These are phyloP conservation scores for Bambusicola thoracicus DNA, from an alignment of 2,113 vertebrate genomes.

Conservation along the genomic window DNA sequence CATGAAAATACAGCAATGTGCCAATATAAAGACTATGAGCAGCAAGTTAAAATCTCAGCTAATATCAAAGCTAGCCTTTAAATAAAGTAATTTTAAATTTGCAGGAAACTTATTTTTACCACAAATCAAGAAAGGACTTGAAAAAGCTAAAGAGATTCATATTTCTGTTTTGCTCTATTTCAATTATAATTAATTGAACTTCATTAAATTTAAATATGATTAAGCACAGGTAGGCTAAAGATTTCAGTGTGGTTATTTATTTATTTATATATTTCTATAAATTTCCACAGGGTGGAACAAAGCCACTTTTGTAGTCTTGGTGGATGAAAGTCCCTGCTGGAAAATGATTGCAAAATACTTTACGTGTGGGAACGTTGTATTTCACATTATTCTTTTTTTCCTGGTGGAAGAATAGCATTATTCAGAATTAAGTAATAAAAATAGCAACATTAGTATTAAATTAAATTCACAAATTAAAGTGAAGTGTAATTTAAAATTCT, in stretches of 20 bases:
- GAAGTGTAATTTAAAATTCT: neutral
- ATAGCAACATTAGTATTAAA: neutral
- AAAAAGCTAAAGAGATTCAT: neutral
- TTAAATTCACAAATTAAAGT: neutral
- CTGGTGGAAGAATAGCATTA: neutral
- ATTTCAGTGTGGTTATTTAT: neutral
- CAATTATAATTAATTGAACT: neutral
- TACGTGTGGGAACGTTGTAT: neutral
- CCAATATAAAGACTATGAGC: accelerated
- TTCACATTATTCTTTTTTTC: neutral
- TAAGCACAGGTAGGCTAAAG: neutral
- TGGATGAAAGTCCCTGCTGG: neutral
- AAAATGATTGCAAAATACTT: neutral
- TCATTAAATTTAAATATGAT: neutral
- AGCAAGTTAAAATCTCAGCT: neutral
- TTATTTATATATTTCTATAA: neutral
- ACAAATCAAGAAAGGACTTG: neutral
- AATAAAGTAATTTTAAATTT: neutral
- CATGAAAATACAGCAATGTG: neutral
- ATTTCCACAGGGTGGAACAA: neutral
- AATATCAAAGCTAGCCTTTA: neutral
- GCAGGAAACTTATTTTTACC: neutral
- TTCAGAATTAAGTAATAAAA: neutral
- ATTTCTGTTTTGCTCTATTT: neutral
- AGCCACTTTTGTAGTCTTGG: neutral